Evolutionary conservation across 2,113 vertebrate species (phyloP), one percentile per base, ranked within the genome.

Genomic region (Nestor notabilis): DNA sequence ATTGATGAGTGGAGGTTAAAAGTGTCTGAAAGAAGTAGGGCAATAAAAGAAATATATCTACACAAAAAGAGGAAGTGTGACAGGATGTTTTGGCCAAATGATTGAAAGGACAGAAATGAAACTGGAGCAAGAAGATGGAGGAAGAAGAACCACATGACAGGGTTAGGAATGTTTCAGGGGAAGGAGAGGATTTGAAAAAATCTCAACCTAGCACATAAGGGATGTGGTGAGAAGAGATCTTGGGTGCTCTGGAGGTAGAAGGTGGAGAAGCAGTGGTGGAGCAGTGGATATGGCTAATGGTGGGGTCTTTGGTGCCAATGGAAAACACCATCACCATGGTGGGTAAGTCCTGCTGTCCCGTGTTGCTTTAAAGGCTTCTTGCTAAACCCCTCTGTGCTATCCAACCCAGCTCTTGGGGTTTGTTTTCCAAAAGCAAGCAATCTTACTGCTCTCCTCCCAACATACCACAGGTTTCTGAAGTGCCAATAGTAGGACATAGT

Each of bases 31-130:
- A 70, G 72, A 44, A 52, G 46, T 4, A 21, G 31, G 49, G 13
- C 0, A 1, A 44, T 23, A 5, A 10, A 65, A 52, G 5, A 10
- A 16, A 23, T 19, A 3, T 3, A 25, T 31, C 31, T 18, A 6
- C 13, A 2, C n/a, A 41, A 23, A 16, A 43, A 39, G 13, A 11
- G n/a, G 37, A 28, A 16, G 3, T 2, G 0, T 44, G 37, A 15
- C 13, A 28, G 46, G 29, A 19, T 25, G 28, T 25, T 19, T 31
- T 35, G 37, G 14, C 20, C 25, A 85, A 27, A 23, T 10, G 31
- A 11, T 6, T 13, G 43, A 31, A 43, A 23, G 25, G 23, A 47
- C 5, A 46, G 63, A 70, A 70, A 41, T 1, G 3, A 44, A 47
- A 31, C 9, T 28, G 31, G 16, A 20, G 31, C 41, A 33, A 33